These are phyloP conservation scores for Zapus hudsonius DNA, from an alignment of 2,113 vertebrate genomes.

Conservation along the genomic window DNA sequence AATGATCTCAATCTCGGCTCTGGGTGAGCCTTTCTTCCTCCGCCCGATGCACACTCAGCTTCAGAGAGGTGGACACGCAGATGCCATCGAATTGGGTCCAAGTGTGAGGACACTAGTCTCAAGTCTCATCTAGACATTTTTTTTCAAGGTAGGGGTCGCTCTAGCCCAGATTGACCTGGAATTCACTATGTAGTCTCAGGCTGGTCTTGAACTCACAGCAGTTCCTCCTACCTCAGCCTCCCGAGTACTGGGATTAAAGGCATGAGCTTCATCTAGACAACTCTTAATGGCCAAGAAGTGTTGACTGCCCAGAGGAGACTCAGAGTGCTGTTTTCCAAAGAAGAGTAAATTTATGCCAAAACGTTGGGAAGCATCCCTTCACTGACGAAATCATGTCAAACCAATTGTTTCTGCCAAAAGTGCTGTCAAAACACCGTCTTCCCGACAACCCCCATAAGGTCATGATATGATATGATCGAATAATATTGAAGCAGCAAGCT, in stretches of 20 bases:
- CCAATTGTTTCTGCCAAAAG: background rate
- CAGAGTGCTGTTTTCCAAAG: background rate
- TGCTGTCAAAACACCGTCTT: background rate
- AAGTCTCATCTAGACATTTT: too few relatives aligned
- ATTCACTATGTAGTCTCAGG: too few relatives aligned
- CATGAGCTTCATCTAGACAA: background rate
- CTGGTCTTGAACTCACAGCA: too few relatives aligned
- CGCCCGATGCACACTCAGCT: fast-evolving
- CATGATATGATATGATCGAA: background rate
- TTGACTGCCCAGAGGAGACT: background rate
- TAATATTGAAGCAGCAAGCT: conserved; percentile 1
- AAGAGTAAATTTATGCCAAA: fast-evolving
- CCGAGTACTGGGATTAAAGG: too few relatives aligned
- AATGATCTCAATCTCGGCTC: background rate
- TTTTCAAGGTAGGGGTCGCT: too few relatives aligned
- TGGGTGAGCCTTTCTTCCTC: fast-evolving
- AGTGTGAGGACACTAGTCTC: fast-evolving
- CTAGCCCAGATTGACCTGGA: too few relatives aligned
- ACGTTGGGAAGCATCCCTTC: fast-evolving
- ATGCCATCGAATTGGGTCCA: fast-evolving
- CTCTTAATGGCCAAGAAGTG: fast-evolving
- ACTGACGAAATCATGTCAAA: background rate
- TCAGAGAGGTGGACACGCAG: fast-evolving
- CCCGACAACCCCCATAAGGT: background rate
- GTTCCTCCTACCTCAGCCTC: too few relatives aligned